Evolutionary conservation across 2,888 invertebrate species (phyloP).

Genomic region (Isotomurus palustris): DNA sequence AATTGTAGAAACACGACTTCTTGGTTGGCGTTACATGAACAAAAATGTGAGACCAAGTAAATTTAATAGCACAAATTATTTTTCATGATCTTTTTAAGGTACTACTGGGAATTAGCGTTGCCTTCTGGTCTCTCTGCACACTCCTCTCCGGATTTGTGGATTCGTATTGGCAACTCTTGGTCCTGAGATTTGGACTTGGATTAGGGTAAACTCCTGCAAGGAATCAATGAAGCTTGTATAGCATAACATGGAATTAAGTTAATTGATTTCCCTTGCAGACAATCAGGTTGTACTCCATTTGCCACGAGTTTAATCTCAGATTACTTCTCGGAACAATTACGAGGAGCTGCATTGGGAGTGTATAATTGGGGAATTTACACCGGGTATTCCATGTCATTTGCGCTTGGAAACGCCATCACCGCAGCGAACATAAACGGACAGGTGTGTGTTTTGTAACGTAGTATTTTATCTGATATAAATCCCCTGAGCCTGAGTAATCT

Average conservation of each 20-base stretch:
- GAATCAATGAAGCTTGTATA: not conserved
- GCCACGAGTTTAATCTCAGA: slow-evolving; percentile 41
- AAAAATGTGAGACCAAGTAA: not conserved
- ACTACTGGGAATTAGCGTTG: slow-evolving; percentile 37
- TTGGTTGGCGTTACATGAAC: not conserved
- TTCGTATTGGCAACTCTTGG: slow-evolving; percentile 40
- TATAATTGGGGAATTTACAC: slow-evolving; percentile 42
- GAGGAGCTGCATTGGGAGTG: slow-evolving; percentile 50
- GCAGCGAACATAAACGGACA: slow-evolving; percentile 44
- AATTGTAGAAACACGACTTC: not conserved
- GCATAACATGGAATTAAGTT: not conserved
- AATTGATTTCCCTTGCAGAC: slow-evolving; percentile 13
- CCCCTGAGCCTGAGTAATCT: not conserved
- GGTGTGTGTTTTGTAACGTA: slow-evolving; percentile 2
- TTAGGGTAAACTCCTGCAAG: slow-evolving; percentile 32
- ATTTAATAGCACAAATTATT: not conserved
- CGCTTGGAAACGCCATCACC: slow-evolving; percentile 50
- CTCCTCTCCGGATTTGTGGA: slow-evolving; percentile 38
- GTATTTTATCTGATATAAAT: not conserved
- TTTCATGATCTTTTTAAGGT: slow-evolving; percentile 32
- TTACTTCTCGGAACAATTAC: slow-evolving; percentile 35
- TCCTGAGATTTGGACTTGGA: slow-evolving; percentile 42
- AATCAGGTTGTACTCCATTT: slow-evolving; percentile 42
- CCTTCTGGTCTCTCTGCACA: slow-evolving; percentile 42
- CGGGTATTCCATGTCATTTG: slow-evolving; percentile 52